These are phyloP conservation scores for Esperia sulphurella DNA, from an alignment of 2,888 invertebrate genomes.

Conservation along the genomic window DNA sequence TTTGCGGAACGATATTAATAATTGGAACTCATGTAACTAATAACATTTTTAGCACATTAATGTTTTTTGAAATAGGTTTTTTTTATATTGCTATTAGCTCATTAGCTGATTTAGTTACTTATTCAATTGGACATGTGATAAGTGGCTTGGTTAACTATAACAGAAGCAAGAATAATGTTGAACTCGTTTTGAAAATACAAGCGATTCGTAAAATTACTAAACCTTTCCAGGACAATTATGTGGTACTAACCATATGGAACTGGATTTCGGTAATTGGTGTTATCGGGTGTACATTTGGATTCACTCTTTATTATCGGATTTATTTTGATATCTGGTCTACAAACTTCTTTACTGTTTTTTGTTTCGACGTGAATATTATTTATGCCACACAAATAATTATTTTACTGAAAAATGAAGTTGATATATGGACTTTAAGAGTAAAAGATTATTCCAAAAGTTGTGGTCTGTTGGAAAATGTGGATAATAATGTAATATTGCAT, in stretches of 20 bases:
- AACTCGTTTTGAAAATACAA: neutral
- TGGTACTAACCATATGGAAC: too few species aligned
- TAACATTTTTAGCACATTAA: too few species aligned
- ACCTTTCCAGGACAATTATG: too few species aligned
- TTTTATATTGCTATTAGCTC: too few species aligned
- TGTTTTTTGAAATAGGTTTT: too few species aligned
- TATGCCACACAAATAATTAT: neutral
- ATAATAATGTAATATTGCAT: neutral
- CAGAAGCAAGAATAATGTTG: too few species aligned
- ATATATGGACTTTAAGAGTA: neutral
- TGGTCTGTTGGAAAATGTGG: neutral
- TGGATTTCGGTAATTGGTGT: too few species aligned
- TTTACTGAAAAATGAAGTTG: neutral
- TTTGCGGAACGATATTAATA: neutral
- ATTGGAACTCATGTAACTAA: neutral
- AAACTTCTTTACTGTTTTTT: neutral
- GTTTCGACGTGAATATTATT: neutral
- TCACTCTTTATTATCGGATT: too few species aligned
- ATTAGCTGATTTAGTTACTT: too few species aligned
- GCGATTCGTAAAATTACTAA: neutral
- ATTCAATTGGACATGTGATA: too few species aligned
- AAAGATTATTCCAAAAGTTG: neutral
- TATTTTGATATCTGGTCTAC: too few species aligned
- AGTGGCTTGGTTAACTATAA: neutral
- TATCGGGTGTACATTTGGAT: too few species aligned